Conservation (phyloP, 2,888 invertebrate genomes). For the Capitulum mitella region DNA sequence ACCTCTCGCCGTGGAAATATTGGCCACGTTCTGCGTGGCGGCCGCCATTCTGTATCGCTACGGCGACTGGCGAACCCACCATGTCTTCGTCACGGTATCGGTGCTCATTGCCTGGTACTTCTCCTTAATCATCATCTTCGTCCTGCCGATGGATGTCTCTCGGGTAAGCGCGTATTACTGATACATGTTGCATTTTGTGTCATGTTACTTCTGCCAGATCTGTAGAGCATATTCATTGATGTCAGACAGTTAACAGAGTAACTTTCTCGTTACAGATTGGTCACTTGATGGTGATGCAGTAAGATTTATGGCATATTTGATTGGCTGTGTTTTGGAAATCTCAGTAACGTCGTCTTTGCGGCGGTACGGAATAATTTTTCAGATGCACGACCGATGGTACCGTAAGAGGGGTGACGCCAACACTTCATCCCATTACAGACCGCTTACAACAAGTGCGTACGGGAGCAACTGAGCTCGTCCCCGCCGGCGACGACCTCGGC, state of each 20-base stretch:
- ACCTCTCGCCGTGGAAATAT: slow-evolving; percentile 70
- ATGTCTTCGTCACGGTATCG: slow-evolving; percentile 83
- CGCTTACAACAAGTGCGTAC: slow-evolving; percentile 31
- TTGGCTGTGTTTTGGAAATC: too few species aligned
- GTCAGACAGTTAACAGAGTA: too few species aligned
- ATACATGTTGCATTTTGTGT: neutral
- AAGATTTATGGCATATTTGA: too few species aligned
- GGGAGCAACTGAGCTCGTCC: neutral
- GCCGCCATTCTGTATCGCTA: slow-evolving; percentile 79
- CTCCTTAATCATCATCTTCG: slow-evolving; percentile 94
- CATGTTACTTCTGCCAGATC: too few species aligned
- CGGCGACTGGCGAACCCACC: slow-evolving; percentile 91
- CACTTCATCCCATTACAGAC: too few species aligned
- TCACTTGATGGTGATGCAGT: too few species aligned
- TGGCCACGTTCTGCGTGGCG: slow-evolving; percentile 65
- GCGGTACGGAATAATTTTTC: too few species aligned
- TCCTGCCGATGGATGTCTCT: slow-evolving; percentile 93
- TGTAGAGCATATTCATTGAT: too few species aligned
- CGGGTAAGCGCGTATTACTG: slow-evolving; percentile 62
- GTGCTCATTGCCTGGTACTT: slow-evolving; percentile 98
- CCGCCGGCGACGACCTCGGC: neutral
- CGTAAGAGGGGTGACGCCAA: too few species aligned
- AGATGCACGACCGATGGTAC: too few species aligned
- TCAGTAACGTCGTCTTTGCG: too few species aligned
- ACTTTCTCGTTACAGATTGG: too few species aligned